Evolutionary conservation across 2,888 invertebrate species (phyloP).

Genomic region (Hirtodrosophila trivittata): DNA sequence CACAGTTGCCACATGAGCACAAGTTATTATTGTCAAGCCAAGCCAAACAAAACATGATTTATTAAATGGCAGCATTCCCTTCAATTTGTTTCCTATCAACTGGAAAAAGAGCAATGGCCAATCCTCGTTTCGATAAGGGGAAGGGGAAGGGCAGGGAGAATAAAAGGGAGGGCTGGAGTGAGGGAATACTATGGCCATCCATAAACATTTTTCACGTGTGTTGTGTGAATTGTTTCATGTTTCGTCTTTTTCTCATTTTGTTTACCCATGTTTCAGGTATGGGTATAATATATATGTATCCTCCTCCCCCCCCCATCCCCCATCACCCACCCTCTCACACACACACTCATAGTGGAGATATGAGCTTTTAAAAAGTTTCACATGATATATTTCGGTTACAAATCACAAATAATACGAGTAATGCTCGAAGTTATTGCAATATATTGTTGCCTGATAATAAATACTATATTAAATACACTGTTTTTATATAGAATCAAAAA

Average conservation of each 20-base stretch:
- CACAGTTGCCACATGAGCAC: constrained; percentile 72
- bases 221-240: constrained; percentile 60
- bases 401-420: constrained; percentile 54
- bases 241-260: constrained; percentile 22
- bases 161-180: background rate
- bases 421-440: constrained; percentile 42
- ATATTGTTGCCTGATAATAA: constrained; percentile 31
- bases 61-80: constrained; percentile 78
- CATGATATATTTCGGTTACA: constrained; percentile 53
- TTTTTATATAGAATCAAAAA: too few species aligned
- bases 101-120: constrained; percentile 72
- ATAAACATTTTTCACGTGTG: constrained; percentile 58
- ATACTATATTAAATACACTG: constrained; percentile 12
- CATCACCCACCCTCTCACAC: constrained; percentile 16
- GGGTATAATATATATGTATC: background rate
- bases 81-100: constrained; percentile 80
- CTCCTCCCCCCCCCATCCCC: background rate
- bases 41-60: constrained; percentile 78
- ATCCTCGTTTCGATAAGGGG: constrained; percentile 20
- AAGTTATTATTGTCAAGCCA: constrained; percentile 78
- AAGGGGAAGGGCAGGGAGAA: background rate
- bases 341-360: constrained; percentile 53
- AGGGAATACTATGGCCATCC: constrained; percentile 4
- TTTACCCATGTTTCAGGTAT: constrained; percentile 10
- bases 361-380: constrained; percentile 65